A percentile compares a stretch with the other conserved stretches of the same genome.
These are phyloP conservation scores for Arrhopalites spinosus DNA, from an alignment of 2,888 invertebrate species.

Conservation along the genomic window DNA sequence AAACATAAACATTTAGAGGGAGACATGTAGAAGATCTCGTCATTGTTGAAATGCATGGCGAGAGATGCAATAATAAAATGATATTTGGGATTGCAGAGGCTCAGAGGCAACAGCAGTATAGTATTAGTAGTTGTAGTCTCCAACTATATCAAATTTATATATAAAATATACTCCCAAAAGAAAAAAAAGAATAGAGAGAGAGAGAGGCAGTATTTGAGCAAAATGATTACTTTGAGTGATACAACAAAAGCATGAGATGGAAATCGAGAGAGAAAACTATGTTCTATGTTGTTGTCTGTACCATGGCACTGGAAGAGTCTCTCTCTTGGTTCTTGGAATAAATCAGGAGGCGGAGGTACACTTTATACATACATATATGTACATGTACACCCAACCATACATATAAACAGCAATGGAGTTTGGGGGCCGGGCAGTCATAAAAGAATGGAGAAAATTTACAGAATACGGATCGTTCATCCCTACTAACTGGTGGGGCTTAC, in stretches of 20 bases:
- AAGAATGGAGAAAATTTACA: conserved; percentile 43
- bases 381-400: too few species aligned
- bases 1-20: conserved; percentile 30
- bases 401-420: conserved; percentile 41
- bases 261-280: conserved; percentile 29
- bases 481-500: conserved; percentile 7
- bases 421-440: conserved; percentile 47
- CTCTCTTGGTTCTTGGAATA: conserved; percentile 35
- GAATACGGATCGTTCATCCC: conserved; percentile 24
- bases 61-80: conserved; percentile 38
- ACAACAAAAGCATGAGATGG: conserved; percentile 35
- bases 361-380: too few species aligned
- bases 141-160: not conserved
- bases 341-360: conserved; percentile 43
- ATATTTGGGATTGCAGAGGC: conserved; percentile 38
- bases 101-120: conserved; percentile 9
- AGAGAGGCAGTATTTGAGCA: conserved; percentile 31
- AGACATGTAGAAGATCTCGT: conserved; percentile 21
- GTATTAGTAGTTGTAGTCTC: not conserved
- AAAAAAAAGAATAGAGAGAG: not conserved
- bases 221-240: conserved; percentile 36
- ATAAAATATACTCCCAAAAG: not conserved
- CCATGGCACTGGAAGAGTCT: not conserved
- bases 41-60: conserved; percentile 38
- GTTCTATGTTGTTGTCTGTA: not conserved